These are phyloP conservation scores for Sebastes aleutianus DNA, from an alignment of 2,797 vertebrate genomes.

Conservation along the genomic window DNA sequence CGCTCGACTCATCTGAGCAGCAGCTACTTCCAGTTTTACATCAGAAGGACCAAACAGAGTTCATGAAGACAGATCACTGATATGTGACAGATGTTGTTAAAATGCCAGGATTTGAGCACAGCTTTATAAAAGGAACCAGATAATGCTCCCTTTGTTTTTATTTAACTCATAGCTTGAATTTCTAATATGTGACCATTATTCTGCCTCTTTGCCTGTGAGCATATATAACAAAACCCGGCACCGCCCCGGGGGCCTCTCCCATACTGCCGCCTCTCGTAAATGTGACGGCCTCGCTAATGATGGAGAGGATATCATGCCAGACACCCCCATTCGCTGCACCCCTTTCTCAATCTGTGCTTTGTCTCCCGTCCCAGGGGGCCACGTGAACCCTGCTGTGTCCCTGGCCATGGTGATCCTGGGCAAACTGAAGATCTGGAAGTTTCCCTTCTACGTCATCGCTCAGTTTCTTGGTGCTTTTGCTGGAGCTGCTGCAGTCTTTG, in stretches of 20 bases:
- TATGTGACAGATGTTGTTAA: neutral
- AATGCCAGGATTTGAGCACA: neutral
- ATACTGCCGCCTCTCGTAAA: slow-evolving; percentile 68
- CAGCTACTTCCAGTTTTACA: slow-evolving; percentile 5
- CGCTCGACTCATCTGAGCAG: slow-evolving; percentile 15
- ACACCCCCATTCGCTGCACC: slow-evolving; percentile 12
- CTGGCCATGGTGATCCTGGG: slow-evolving; percentile 95
- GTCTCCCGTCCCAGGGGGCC: slow-evolving; percentile 82
- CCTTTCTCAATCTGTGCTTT: slow-evolving; percentile 47
- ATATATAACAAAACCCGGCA: slow-evolving; percentile 39
- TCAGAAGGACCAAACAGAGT: slow-evolving; percentile 6
- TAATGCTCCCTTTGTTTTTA: neutral
- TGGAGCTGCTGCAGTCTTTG: slow-evolving; percentile 92
- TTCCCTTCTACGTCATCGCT: slow-evolving; percentile 91
- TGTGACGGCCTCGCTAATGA: slow-evolving; percentile 58
- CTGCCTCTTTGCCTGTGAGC: slow-evolving; percentile 27
- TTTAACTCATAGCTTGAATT: slow-evolving; percentile 7
- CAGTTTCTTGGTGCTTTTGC: slow-evolving; percentile 93
- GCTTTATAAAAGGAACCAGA: neutral
- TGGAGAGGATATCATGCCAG: slow-evolving; percentile 51
- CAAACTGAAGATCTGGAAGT: slow-evolving; percentile 92
- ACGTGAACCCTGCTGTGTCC: slow-evolving; percentile 89
- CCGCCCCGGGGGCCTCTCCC: slow-evolving; percentile 46
- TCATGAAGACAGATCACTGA: neutral
- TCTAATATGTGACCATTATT: slow-evolving; percentile 43